phyloP scores from a whole-genome alignment of 2,797 vertebrate species.

The Menidia menidia region DNA sequence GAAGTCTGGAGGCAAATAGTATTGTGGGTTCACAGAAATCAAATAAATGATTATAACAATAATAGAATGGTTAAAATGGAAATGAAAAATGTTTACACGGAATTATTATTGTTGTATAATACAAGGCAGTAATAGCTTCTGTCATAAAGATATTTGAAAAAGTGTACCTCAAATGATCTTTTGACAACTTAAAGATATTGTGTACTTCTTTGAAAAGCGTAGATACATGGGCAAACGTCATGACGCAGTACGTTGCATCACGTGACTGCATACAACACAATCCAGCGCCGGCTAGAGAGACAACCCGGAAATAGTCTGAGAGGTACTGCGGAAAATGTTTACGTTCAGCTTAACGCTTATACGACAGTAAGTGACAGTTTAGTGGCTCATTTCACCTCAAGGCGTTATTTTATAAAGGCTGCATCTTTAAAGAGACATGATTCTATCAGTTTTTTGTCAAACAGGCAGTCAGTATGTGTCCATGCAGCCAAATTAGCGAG shows the following conservation, averaged over 20 bases:
- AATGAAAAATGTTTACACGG: no score
- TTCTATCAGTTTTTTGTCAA: background rate
- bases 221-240: conserved; percentile 21
- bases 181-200: no score
- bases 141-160: no score
- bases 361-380: conserved; percentile 88
- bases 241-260: conserved; percentile 43
- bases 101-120: no score
- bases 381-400: rapidly evolving
- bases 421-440: background rate
- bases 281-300: background rate
- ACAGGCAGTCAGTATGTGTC: conserved; percentile 3
- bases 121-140: no score
- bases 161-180: no score
- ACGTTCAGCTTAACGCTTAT: conserved; percentile 88
- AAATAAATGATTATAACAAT: no score
- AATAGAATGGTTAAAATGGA: no score
- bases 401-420: background rate
- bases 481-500: background rate
- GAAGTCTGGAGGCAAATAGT: no score
- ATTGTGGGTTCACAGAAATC: no score
- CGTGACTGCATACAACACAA: conserved; percentile 17
- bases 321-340: conserved; percentile 69
- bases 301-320: conserved; percentile 55
- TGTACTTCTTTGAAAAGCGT: no score